Percentiles rank a stretch among this genome's conserved stretches.
Conservation (phyloP, 1,140 invertebrate genomes). For the Tetranychus cinnabarinus region DNA sequence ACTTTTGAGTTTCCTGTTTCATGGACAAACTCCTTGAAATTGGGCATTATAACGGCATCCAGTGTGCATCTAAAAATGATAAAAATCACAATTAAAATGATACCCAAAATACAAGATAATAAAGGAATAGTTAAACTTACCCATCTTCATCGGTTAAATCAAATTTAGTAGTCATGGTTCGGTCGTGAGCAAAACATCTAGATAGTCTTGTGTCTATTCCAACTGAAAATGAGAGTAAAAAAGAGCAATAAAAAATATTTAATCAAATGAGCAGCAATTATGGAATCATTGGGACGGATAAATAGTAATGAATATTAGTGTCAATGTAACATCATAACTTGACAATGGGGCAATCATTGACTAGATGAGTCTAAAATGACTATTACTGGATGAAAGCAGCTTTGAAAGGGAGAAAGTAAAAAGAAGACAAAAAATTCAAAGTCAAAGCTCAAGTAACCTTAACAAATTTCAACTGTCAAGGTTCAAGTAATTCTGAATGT, state of each 20-base stretch:
- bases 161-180: slow-evolving; percentile 39
- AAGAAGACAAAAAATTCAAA: not conserved
- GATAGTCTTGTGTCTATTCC: slow-evolving; percentile 41
- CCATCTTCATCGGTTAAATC: slow-evolving; percentile 39
- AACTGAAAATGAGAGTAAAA: slow-evolving; percentile 21
- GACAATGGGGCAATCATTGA: too few relatives aligned
- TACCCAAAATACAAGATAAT: not conserved
- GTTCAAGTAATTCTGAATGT: too few relatives aligned
- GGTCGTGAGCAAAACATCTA: slow-evolving; percentile 45
- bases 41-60: slow-evolving; percentile 35
- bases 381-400: too few relatives aligned
- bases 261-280: too few relatives aligned
- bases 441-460: not conserved
- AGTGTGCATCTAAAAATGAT: slow-evolving; percentile 29
- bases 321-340: too few relatives aligned
- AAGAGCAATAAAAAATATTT: not conserved
- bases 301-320: too few relatives aligned
- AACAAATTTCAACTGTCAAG: not conserved
- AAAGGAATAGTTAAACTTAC: slow-evolving; percentile 5
- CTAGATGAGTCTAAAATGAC: too few relatives aligned
- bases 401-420: not conserved
- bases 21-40: slow-evolving; percentile 16
- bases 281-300: too few relatives aligned
- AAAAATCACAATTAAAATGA: not conserved
- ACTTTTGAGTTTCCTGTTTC: slow-evolving; percentile 11